A percentile compares a stretch with the other conserved stretches of the same genome.
Conservation (phyloP, 2,113 vertebrate species). For the Prionailurus bengalensis region DNA sequence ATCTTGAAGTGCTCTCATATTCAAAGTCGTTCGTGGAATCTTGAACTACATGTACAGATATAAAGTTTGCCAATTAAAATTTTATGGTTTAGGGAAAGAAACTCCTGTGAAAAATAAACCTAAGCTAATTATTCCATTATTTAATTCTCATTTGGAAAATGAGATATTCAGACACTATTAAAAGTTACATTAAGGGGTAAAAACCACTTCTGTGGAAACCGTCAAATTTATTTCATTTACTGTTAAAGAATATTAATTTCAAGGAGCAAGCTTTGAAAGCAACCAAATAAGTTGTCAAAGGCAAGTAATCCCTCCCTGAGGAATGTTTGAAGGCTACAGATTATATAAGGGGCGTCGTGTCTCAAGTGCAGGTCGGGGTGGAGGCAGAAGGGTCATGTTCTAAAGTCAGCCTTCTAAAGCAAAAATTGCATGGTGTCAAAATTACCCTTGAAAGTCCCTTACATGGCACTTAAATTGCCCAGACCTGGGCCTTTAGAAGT, state of each 20-base stretch:
- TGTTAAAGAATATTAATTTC: conserved; percentile 64
- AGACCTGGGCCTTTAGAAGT: conserved; percentile 42
- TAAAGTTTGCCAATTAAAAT: conserved; percentile 81
- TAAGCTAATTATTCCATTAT: conserved; percentile 73
- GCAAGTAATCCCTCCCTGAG: neutral
- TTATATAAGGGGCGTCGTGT: neutral
- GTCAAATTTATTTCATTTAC: conserved; percentile 63
- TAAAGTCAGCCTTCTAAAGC: neutral
- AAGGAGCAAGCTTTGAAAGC: conserved; percentile 23
- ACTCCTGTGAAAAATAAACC: conserved; percentile 70
- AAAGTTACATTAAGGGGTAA: conserved; percentile 56
- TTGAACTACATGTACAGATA: conserved; percentile 73
- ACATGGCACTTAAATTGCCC: conserved; percentile 37
- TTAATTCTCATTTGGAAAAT: conserved; percentile 77
- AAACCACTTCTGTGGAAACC: conserved; percentile 50
- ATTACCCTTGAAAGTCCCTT: conserved; percentile 62
- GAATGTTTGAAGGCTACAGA: neutral
- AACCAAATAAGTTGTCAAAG: conserved; percentile 2
- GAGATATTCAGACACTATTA: conserved; percentile 64
- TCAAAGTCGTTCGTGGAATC: conserved; percentile 79
- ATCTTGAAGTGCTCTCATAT: conserved; percentile 61
- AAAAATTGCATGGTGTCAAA: conserved; percentile 78
- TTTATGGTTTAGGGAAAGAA: neutral
- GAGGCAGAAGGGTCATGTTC: neutral
- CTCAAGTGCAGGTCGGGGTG: neutral